Evolutionary conservation across 2,113 vertebrate genomes (phyloP).

Genomic region (Uropsilus gracilis): DNA sequence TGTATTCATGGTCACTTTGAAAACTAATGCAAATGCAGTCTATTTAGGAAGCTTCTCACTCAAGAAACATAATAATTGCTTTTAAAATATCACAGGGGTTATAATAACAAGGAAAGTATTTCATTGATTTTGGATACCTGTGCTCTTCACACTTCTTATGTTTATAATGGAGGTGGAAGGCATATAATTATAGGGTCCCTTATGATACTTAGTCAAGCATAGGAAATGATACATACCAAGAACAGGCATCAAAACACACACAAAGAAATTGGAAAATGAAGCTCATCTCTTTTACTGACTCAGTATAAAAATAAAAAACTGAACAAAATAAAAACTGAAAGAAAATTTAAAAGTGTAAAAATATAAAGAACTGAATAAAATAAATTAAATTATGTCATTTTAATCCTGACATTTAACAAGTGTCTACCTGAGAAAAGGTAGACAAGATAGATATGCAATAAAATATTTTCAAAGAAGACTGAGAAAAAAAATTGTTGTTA

Average conservation of each 20-base stretch:
- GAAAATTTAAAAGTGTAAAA: no score
- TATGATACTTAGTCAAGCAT: background rate
- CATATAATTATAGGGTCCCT: background rate
- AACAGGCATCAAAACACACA: background rate
- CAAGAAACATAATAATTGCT: background rate
- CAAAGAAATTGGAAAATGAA: background rate
- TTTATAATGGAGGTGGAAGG: background rate
- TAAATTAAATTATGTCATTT: background rate
- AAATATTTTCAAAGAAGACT: background rate
- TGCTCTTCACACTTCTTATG: background rate
- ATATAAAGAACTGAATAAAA: background rate
- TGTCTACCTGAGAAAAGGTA: background rate
- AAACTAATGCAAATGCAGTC: background rate
- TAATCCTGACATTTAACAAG: background rate
- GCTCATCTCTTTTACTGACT: background rate
- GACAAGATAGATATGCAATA: background rate
- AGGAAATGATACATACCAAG: background rate
- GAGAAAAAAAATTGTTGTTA: background rate
- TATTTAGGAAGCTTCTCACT: background rate
- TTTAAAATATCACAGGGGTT: background rate
- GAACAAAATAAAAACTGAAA: background rate
- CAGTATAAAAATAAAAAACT: background rate
- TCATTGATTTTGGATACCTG: background rate
- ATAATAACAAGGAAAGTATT: background rate
- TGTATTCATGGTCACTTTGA: background rate